phyloP scores from a whole-genome alignment of 2,797 vertebrate species.

The Melanotaenia maccullochi region DNA sequence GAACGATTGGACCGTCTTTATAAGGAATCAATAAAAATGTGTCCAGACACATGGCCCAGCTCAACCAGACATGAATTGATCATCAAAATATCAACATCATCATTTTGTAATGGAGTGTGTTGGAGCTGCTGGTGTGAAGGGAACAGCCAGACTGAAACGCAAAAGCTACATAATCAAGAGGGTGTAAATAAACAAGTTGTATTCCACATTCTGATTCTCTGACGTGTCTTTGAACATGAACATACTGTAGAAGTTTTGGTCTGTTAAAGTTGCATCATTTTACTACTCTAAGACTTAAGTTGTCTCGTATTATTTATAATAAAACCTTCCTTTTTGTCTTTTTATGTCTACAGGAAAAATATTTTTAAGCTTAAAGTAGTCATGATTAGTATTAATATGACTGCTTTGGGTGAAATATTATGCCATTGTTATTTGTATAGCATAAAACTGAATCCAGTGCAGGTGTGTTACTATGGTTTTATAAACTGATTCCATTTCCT shows the following conservation, averaged over 20 bases:
- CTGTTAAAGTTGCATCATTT: background rate
- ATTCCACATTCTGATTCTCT: constrained; percentile 16
- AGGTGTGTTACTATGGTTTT: constrained; percentile 4
- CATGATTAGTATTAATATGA: background rate
- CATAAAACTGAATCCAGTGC: background rate
- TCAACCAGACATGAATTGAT: constrained; percentile 83
- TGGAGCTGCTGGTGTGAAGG: constrained; percentile 36
- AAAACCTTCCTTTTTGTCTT: background rate
- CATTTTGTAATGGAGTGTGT: constrained; percentile 68
- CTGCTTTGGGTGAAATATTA: background rate
- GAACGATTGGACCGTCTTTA: constrained; percentile 78
- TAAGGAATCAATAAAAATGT: constrained; percentile 80
- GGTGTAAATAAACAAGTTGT: constrained; percentile 60
- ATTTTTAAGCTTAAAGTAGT: background rate
- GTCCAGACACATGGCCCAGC: constrained; percentile 75
- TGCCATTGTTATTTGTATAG: background rate
- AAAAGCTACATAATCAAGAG: constrained; percentile 43
- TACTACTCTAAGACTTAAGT: constrained; percentile 15
- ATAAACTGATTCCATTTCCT: background rate
- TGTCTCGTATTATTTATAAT: constrained; percentile 25
- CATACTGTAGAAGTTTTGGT: background rate
- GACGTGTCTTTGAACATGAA: constrained; percentile 45
- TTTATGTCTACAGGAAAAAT: too few species aligned
- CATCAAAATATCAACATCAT: constrained; percentile 84
- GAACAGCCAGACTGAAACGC: constrained; percentile 38